Evolutionary conservation across 2,797 vertebrate species (phyloP).

Genomic region (Myotis vivesi): DNA sequence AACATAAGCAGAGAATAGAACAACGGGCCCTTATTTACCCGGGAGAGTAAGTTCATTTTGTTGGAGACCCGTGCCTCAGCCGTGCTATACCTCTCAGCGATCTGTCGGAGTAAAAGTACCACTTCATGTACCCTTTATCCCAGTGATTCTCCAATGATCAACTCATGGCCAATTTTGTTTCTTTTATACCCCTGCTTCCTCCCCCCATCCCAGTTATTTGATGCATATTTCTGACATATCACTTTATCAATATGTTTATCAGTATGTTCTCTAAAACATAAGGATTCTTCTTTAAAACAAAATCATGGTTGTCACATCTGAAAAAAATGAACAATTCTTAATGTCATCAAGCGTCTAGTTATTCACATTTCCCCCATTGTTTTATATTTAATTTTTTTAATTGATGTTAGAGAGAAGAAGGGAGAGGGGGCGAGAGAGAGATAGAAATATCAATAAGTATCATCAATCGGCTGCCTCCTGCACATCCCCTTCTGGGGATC

Average conservation of each 20-base stretch:
- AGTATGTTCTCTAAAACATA: constrained; percentile 9
- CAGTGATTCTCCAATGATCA: background rate
- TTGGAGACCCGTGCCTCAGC: background rate
- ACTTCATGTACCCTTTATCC: background rate
- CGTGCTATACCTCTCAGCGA: background rate
- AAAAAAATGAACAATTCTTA: background rate
- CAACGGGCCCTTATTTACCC: background rate
- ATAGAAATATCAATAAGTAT: no score
- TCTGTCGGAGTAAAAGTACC: background rate
- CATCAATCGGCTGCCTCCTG: no score
- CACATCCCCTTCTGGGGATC: no score
- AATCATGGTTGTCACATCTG: background rate
- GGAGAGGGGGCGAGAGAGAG: no score
- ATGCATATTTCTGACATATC: background rate
- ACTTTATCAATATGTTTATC: constrained; percentile 34
- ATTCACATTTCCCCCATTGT: background rate
- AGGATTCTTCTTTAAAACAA: constrained; percentile 45
- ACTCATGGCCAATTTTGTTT: background rate
- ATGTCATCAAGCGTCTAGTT: background rate
- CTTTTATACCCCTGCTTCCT: background rate
- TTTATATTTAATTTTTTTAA: background rate
- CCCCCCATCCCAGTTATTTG: background rate
- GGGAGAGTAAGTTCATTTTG: background rate
- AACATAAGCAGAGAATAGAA: background rate
- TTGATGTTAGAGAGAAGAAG: no score